phyloP scores from a whole-genome alignment of 2,113 vertebrate species.

The Rhagologus leucostigma region DNA sequence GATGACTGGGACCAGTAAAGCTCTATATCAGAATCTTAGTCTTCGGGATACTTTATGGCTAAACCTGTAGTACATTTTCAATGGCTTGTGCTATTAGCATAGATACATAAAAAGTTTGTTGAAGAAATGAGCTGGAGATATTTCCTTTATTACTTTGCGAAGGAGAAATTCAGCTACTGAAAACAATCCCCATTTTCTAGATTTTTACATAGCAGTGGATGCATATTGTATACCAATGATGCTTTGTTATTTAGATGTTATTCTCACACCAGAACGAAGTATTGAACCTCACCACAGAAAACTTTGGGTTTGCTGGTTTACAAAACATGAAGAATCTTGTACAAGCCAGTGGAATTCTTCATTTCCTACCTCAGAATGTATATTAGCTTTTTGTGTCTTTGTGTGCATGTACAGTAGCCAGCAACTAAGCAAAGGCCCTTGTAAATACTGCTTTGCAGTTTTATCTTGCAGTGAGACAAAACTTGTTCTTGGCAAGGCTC shows the following conservation, averaged over 20 bases:
- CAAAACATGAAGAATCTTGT: slow-evolving; percentile 67
- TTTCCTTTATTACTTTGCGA: neutral
- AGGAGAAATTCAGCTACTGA: slow-evolving; percentile 4
- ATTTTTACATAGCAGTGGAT: neutral
- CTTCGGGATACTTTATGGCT: neutral
- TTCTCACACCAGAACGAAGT: slow-evolving; percentile 55
- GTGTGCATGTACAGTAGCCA: slow-evolving; percentile 48
- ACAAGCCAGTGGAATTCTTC: slow-evolving; percentile 73
- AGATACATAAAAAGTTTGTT: neutral
- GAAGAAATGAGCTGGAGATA: slow-evolving; percentile 1
- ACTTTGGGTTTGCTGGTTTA: slow-evolving; percentile 68
- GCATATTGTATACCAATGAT: neutral
- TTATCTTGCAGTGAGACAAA: slow-evolving; percentile 40
- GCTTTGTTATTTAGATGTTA: slow-evolving; percentile 19
- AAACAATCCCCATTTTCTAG: neutral
- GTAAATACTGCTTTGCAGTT: slow-evolving; percentile 66
- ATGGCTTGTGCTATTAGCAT: neutral
- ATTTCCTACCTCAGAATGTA: slow-evolving; percentile 77
- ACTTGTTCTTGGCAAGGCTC: slow-evolving; percentile 23
- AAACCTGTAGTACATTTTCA: neutral
- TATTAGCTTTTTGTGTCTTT: slow-evolving; percentile 54
- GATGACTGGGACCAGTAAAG: slow-evolving; percentile 54
- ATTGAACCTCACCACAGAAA: slow-evolving; percentile 58
- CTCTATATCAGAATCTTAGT: slow-evolving; percentile 20
- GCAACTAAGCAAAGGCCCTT: slow-evolving; percentile 46